Conservation (phyloP, 2,888 invertebrate genomes). For the Agriopis leucophaearia region DNA sequence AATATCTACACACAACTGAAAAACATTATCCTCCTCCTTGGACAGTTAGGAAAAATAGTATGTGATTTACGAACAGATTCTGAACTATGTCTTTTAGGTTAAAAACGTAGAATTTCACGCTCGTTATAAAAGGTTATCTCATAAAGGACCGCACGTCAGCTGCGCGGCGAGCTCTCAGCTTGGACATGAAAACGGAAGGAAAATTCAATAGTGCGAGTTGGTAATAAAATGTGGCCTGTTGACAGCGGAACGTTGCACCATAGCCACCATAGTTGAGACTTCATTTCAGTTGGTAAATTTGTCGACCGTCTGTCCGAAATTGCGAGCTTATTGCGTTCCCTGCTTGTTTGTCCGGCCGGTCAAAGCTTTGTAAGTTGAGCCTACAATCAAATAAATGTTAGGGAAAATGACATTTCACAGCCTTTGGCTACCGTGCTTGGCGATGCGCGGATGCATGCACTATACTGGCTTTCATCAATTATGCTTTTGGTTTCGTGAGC, state of each 20-base stretch:
- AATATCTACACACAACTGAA: no score
- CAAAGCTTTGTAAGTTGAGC: slow-evolving; percentile 80
- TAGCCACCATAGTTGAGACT: slow-evolving; percentile 63
- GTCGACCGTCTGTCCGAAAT: slow-evolving; percentile 78
- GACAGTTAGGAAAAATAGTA: no score
- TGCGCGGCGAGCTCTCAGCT: slow-evolving; percentile 38
- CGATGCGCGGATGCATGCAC: slow-evolving; percentile 21
- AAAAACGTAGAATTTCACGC: neutral
- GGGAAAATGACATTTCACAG: slow-evolving; percentile 55
- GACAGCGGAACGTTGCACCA: slow-evolving; percentile 72
- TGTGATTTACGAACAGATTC: no score
- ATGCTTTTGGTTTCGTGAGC: slow-evolving; percentile 22
- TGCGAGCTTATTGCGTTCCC: slow-evolving; percentile 80
- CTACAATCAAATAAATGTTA: slow-evolving; percentile 69
- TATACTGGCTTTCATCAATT: slow-evolving; percentile 32
- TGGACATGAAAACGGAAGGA: slow-evolving; percentile 65
- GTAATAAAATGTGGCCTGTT: slow-evolving; percentile 81
- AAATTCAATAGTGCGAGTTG: slow-evolving; percentile 75
- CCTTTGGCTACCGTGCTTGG: slow-evolving; percentile 25
- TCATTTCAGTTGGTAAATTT: slow-evolving; percentile 83
- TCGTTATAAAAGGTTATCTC: slow-evolving; percentile 28
- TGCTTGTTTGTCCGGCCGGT: slow-evolving; percentile 72
- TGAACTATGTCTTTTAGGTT: neutral
- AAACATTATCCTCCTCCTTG: no score
- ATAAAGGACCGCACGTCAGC: slow-evolving; percentile 38